phyloP scores from a whole-genome alignment of 1,140 invertebrate species.

The Nylanderia fulva region DNA sequence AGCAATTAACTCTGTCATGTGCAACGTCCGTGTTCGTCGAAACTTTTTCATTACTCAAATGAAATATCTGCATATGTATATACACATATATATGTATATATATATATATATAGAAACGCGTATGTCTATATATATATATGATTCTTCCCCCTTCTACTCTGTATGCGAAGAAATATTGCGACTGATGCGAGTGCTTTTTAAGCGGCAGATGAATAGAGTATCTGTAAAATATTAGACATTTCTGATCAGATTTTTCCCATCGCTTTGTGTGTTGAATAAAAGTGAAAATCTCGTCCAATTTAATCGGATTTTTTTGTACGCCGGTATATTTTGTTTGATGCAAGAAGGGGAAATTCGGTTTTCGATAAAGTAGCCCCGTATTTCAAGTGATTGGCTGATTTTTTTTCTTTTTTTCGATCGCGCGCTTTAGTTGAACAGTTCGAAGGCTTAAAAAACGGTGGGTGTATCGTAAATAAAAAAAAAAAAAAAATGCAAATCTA shows the following conservation, averaged over 20 bases:
- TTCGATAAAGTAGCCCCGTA: background rate
- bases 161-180: conserved; percentile 42
- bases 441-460: background rate
- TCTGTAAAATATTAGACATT: conserved; percentile 45
- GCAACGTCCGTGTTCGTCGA: conserved; percentile 61
- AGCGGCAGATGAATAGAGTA: conserved; percentile 15
- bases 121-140: conserved; percentile 10
- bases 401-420: background rate
- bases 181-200: conserved; percentile 49
- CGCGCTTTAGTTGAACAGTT: background rate
- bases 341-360: background rate
- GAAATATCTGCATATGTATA: conserved; percentile 51
- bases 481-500: background rate
- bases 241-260: conserved; percentile 6
- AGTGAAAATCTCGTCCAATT: background rate
- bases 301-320: background rate
- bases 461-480: background rate
- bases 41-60: conserved; percentile 64
- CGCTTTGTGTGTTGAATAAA: background rate
- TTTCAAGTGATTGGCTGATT: background rate
- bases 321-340: background rate
- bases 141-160: too few relatives aligned
- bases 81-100: background rate
- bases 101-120: background rate
- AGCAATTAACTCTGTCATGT: conserved; percentile 63